phyloP scores from a whole-genome alignment of 1,140 invertebrate species.

The Schmidtea mediterranea region DNA sequence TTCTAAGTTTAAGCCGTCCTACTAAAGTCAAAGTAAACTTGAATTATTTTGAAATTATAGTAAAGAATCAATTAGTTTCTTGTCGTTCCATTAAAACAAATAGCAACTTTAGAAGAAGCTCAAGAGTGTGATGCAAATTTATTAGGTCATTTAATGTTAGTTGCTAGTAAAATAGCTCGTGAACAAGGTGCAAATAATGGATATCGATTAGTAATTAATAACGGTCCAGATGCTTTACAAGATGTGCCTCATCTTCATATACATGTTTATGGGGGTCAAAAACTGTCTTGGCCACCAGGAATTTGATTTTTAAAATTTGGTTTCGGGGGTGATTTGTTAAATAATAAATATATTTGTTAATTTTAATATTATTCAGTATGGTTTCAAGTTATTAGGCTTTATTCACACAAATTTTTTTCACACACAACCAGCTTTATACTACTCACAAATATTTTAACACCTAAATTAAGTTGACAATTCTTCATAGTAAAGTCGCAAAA shows the following conservation, averaged over 20 bases:
- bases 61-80: slow-evolving; percentile 68
- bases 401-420: no score
- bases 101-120: slow-evolving; percentile 46
- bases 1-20: neutral
- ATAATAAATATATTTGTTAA: no score
- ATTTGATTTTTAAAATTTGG: no score
- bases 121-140: slow-evolving; percentile 35
- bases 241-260: slow-evolving; percentile 27
- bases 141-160: slow-evolving; percentile 25
- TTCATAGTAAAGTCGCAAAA: no score
- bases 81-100: slow-evolving; percentile 72
- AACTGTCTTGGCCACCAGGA: slow-evolving; percentile 77
- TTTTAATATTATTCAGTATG: no score
- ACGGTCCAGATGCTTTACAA: slow-evolving; percentile 22
- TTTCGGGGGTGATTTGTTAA: no score
- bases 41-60: no score
- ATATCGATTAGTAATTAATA: slow-evolving; percentile 27
- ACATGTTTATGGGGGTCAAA: slow-evolving; percentile 45
- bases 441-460: no score
- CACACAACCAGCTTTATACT: no score
- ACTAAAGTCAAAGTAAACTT: no score
- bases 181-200: slow-evolving; percentile 21
- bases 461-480: no score
- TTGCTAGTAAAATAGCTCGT: slow-evolving; percentile 23
- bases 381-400: no score